phyloP scores from a whole-genome alignment of 2,113 vertebrate genomes.

The Oreamnos americanus region DNA sequence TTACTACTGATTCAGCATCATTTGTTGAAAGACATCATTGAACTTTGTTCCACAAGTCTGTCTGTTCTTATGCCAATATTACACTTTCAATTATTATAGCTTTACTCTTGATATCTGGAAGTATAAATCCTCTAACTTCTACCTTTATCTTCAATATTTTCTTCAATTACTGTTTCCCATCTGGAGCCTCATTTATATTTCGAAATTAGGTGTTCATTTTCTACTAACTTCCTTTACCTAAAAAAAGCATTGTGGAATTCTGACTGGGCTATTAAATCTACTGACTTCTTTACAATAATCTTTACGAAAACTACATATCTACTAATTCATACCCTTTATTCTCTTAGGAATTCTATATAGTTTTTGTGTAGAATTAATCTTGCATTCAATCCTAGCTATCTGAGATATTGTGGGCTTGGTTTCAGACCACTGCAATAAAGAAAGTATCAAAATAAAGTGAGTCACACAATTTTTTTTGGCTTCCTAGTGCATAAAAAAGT shows the following conservation, averaged over 20 bases:
- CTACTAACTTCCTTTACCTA: neutral
- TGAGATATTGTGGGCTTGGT: neutral
- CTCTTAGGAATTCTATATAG: neutral
- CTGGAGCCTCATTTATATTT: neutral
- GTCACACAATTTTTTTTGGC: neutral
- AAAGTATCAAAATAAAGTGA: neutral
- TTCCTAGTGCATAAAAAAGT: neutral
- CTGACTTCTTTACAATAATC: constrained; percentile 23
- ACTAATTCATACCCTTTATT: neutral
- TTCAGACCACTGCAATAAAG: neutral
- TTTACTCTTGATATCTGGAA: neutral
- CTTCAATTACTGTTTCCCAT: neutral
- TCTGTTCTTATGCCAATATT: neutral
- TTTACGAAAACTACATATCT: neutral
- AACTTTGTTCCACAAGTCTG: neutral
- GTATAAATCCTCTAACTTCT: neutral
- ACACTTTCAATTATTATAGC: neutral
- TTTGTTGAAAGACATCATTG: neutral
- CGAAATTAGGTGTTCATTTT: neutral
- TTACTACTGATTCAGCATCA: neutral
- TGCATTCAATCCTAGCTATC: neutral
- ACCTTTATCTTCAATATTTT: neutral
- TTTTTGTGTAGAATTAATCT: neutral
- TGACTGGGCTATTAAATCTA: neutral
- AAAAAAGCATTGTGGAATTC: neutral